These are phyloP conservation scores for Psix sp. DNA, from an alignment of 1,140 invertebrate genomes.

Conservation along the genomic window DNA sequence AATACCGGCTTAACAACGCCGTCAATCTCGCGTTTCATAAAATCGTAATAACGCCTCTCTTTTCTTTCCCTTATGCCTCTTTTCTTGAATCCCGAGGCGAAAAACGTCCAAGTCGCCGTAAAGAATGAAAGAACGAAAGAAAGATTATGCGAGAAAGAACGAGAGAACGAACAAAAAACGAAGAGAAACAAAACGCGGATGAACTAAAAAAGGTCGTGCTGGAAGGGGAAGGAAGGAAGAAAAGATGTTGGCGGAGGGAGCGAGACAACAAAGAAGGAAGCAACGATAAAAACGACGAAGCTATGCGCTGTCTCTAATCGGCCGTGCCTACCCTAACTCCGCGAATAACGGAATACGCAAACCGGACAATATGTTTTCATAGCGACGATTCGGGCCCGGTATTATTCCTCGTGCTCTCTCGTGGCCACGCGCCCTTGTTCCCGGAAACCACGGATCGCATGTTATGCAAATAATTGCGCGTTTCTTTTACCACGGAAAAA, in stretches of 20 bases:
- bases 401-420: slow-evolving; percentile 54
- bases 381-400: slow-evolving; percentile 41
- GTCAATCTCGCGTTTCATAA: slow-evolving; percentile 54
- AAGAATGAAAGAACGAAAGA: slow-evolving; percentile 20
- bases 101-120: slow-evolving; percentile 24
- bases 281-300: slow-evolving; percentile 13
- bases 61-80: slow-evolving; percentile 25
- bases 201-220: slow-evolving; percentile 10
- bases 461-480: slow-evolving; percentile 59
- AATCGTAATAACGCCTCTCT: slow-evolving; percentile 46
- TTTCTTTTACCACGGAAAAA: slow-evolving; percentile 16
- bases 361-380: slow-evolving; percentile 52
- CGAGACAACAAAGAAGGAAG: not conserved
- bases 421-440: slow-evolving; percentile 54
- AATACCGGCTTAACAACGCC: slow-evolving; percentile 48
- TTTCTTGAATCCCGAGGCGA: slow-evolving; percentile 22
- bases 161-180: slow-evolving; percentile 1
- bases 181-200: slow-evolving; percentile 10
- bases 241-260: not conserved
- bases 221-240: not conserved
- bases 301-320: slow-evolving; percentile 18
- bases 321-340: slow-evolving; percentile 40
- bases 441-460: slow-evolving; percentile 51
- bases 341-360: slow-evolving; percentile 50
- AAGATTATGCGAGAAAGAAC: slow-evolving; percentile 11